Base-by-base conservation (phyloP, 2,888 invertebrate genomes). In the Mesorhabditis belari region DNA sequence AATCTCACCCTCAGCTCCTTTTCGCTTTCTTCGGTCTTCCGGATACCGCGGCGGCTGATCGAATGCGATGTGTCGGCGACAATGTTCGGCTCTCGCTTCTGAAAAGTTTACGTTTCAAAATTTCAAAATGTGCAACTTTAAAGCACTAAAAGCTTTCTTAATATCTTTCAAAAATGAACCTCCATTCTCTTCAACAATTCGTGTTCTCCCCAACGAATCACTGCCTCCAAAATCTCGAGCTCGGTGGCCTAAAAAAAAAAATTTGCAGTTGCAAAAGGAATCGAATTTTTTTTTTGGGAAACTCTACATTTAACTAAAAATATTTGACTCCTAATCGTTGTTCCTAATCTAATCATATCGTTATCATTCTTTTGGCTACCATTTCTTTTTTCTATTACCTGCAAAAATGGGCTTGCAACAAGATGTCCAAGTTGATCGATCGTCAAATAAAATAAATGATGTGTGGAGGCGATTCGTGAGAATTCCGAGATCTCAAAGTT, bases 21-120 rank as follows among this genome's bases (percentile, higher is more conserved):
- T 76, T 89, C 90, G n/a, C 61, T 56, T 65, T 85, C 74, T 81
- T 91, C 91, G 62, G 88, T 86, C 80, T 88, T 89, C 82, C 88
- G 89, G 2, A 89, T 87, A 17, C 90, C 91, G 81, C 91, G 90
- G 51, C 91, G 87, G 17, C 90, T 87, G 64, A 90, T 91, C 44
- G 90, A 90, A 83, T 92, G 92, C n/a, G 91, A 90, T 6, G 92
- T 92, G 82, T 92, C 90, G 82, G 89, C 90, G 6, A 73, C 65
- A 9, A 73, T 44, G 57, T 70, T 68, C 23, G 69, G 57, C 49
- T 63, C 87, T 81, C 90, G 17, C 17, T 17, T 25, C 17, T 21
- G 12, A 54, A 23, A 35, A 35, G 9, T 17, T 35, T n/a, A n/a
- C n/a, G n/a, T n/a, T n/a, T n/a, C n/a, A n/a, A n/a, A n/a, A n/a